phyloP scores from a whole-genome alignment of 2,888 invertebrate genomes.

The Nudaria mundana region DNA sequence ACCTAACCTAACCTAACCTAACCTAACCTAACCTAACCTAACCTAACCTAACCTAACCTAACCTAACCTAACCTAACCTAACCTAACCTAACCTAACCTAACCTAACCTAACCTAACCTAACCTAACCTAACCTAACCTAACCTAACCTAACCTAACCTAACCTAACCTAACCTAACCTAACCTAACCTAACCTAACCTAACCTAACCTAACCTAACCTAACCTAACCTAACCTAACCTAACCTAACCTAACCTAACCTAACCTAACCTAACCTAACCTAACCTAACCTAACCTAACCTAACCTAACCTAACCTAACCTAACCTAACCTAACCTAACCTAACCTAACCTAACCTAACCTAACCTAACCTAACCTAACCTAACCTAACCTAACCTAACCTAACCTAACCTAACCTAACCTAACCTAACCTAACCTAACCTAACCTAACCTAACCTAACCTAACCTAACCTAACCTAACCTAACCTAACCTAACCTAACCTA shows the following conservation, averaged over 20 bases:
- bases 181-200: constrained; percentile 12
- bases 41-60: constrained; percentile 12
- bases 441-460: constrained; percentile 8
- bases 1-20: constrained; percentile 11
- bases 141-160: constrained; percentile 12
- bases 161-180: constrained; percentile 12
- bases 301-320: constrained; percentile 14
- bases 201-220: constrained; percentile 12
- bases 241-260: constrained; percentile 12
- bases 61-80: constrained; percentile 12
- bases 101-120: constrained; percentile 11
- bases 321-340: constrained; percentile 14
- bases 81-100: constrained; percentile 10
- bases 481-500: constrained; percentile 8
- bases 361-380: constrained; percentile 14
- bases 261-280: constrained; percentile 11
- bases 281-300: constrained; percentile 13
- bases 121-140: constrained; percentile 12
- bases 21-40: constrained; percentile 9
- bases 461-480: constrained; percentile 8
- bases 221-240: constrained; percentile 12
- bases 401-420: constrained; percentile 8
- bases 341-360: constrained; percentile 14
- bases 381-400: constrained; percentile 10
- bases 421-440: constrained; percentile 8